These are phyloP conservation scores for Neomorphus geoffroyi DNA, from an alignment of 2,797 vertebrate genomes.

Conservation along the genomic window DNA sequence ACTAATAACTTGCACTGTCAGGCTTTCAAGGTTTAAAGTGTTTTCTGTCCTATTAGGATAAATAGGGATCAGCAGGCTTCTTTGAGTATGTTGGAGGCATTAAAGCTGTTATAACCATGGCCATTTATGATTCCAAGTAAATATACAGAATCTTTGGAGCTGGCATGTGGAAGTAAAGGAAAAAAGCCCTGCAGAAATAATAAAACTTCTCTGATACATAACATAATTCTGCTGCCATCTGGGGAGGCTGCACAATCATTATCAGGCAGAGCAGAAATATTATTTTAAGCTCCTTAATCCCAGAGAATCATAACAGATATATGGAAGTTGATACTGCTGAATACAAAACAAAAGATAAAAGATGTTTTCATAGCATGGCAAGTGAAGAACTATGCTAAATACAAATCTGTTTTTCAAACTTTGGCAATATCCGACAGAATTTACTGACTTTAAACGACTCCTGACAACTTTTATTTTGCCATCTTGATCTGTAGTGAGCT, in stretches of 20 bases:
- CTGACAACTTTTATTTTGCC: background rate
- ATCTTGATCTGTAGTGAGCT: background rate
- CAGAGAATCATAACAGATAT: slow-evolving; percentile 36
- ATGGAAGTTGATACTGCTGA: slow-evolving; percentile 42
- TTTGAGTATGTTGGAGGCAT: background rate
- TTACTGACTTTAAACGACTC: background rate
- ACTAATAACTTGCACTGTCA: background rate
- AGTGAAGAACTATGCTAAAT: slow-evolving; percentile 25
- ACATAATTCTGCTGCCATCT: background rate
- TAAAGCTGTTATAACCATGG: background rate
- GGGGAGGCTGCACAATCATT: background rate
- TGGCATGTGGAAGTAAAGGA: background rate
- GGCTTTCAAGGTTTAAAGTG: background rate
- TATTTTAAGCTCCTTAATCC: background rate
- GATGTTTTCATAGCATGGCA: background rate
- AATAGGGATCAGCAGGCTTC: background rate
- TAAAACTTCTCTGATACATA: background rate
- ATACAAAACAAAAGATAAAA: slow-evolving; percentile 57
- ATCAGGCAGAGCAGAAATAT: slow-evolving; percentile 5
- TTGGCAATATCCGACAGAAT: background rate
- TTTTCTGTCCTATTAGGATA: background rate
- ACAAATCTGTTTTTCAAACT: background rate
- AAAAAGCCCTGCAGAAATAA: background rate
- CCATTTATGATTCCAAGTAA: background rate
- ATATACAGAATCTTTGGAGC: background rate